Evolutionary conservation across 1,140 invertebrate genomes (phyloP).

Genomic region (Araneus ventricosus): DNA sequence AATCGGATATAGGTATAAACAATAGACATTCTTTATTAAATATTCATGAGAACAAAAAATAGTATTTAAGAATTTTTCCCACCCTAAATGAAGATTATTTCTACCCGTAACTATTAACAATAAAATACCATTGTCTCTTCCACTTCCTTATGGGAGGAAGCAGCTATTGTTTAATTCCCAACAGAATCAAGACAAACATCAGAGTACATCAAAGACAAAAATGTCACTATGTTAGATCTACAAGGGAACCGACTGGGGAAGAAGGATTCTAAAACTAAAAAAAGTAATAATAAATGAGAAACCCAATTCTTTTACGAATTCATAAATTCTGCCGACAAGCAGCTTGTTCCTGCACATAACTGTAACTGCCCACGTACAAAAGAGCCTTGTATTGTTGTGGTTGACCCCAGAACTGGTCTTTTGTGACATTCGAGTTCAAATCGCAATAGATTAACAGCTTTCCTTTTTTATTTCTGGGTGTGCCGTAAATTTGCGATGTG

Average conservation of each 20-base stretch:
- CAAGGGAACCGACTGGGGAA: background rate
- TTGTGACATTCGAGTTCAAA: constrained; percentile 19
- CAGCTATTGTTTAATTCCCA: background rate
- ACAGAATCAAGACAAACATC: background rate
- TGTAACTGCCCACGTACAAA: background rate
- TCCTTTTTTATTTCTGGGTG: constrained; percentile 20
- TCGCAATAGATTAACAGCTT: background rate
- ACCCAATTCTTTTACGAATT: background rate
- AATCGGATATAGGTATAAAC: too few species aligned
- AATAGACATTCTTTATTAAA: too few species aligned
- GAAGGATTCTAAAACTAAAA: background rate
- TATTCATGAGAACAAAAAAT: too few species aligned
- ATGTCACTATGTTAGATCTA: background rate
- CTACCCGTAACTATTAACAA: background rate
- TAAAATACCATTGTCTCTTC: background rate
- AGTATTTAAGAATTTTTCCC: too few species aligned
- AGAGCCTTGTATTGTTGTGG: background rate
- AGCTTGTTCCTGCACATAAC: background rate
- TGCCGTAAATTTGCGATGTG: background rate
- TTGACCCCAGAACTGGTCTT: constrained; percentile 44
- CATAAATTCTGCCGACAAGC: background rate
- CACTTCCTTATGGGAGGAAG: background rate
- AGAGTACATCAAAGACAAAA: background rate
- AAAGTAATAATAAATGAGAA: background rate
- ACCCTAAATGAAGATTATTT: too few species aligned